Base-by-base conservation (phyloP, 2,113 vertebrate genomes). In the Chitala chitala region DNA sequence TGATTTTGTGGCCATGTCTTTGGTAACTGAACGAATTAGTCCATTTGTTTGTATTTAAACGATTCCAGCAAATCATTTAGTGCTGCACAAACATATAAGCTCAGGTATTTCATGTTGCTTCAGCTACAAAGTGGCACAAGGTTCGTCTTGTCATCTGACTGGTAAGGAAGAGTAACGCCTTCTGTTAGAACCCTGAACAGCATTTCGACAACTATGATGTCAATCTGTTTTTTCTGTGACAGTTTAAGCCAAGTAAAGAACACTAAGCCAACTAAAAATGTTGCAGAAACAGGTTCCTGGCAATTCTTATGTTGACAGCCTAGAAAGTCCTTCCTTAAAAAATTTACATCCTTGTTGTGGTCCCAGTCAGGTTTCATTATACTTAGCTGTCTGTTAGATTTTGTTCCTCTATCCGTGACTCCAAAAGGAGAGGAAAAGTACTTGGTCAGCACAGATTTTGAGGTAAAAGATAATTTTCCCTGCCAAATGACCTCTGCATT, bases 11-110 rank as follows among this genome's bases (percentile, higher is more conserved):
- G 75, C 86, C 84, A 82, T 70, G 80, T 92, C 92, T 95, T 93
- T 94, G 91, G 92, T 91, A 91, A 91, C 82, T 83, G 54, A 83
- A 86, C 85, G 69, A 78, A 82, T 79, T 80, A 76, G 81, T 80
- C 63, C 69, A 78, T 83, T 66, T 79, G 78, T 72, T 75, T 77
- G 65, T 72, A 74, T 77, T 69, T 75, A 73, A 75, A 79, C 74
- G 77, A 72, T 72, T 68, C 36, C 73, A 53, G 80, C 74, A 76
- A 79, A 78, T 80, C 74, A 80, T 68, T 4, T 75, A 64, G 68
- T 78, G 72, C 51, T 75, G 56, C 68, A 82, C 54, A 78, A 78
- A 79, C 72, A 46, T 72, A 80, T 73, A 69, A 77, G 56, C 71
- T 48, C 29, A 54, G 65, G 69, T 58, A 46, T 54, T 70, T 12